phyloP scores from a whole-genome alignment of 2,797 vertebrate species.

The Craterocephalus amniculus region DNA sequence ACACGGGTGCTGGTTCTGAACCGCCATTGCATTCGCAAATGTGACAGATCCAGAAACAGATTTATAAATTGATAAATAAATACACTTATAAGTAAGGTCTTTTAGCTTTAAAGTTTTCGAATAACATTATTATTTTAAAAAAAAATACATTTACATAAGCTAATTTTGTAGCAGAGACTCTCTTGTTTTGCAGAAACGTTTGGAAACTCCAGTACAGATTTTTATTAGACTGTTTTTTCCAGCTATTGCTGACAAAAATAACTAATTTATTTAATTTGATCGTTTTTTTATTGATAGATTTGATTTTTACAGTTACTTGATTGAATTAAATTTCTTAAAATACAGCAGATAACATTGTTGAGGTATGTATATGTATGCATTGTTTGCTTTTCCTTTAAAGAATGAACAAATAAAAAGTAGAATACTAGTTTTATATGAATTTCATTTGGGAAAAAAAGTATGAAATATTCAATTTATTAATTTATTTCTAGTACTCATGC shows the following conservation, averaged over 20 bases:
- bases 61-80: not conserved
- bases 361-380: not conserved
- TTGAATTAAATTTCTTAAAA: not conserved
- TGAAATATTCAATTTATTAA: not conserved
- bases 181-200: not conserved
- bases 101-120: not conserved
- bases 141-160: not conserved
- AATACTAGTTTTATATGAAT: too few relatives aligned
- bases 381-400: too few relatives aligned
- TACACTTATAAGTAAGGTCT: not conserved
- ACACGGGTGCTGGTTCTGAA: slow-evolving; percentile 15
- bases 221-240: slow-evolving; percentile 3
- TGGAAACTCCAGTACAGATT: not conserved
- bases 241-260: not conserved
- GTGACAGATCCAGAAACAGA: not conserved
- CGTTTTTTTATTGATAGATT: not conserved
- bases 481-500: not conserved
- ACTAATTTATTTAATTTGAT: not conserved
- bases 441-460: too few relatives aligned
- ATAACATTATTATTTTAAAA: not conserved
- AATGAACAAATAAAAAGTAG: too few relatives aligned
- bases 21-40: not conserved
- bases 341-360: not conserved
- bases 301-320: not conserved
- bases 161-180: slow-evolving; percentile 8